A percentile compares a stretch with the other conserved stretches of the same genome.
Conservation (phyloP, 2,113 vertebrate genomes). For the Neoarius graeffei region DNA sequence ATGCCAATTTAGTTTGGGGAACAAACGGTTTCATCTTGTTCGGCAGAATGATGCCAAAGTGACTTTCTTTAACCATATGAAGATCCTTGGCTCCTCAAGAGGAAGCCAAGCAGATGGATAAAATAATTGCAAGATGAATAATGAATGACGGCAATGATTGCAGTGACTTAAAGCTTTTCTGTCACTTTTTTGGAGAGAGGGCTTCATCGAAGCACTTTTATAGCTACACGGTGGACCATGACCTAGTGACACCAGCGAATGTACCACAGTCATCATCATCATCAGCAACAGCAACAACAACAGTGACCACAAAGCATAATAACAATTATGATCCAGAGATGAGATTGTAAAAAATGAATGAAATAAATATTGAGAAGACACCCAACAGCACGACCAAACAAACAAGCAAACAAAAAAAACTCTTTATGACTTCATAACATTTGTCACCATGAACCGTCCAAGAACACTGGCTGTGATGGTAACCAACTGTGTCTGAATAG, state of each 20-base stretch:
- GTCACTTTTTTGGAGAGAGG: neutral
- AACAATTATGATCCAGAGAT: neutral
- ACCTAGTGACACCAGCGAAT: neutral
- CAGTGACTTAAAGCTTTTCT: slow-evolving; percentile 4
- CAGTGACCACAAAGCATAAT: neutral
- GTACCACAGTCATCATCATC: neutral
- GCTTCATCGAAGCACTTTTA: neutral
- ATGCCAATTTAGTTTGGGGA: slow-evolving; percentile 13
- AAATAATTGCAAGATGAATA: slow-evolving; percentile 44
- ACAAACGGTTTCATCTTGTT: slow-evolving; percentile 35
- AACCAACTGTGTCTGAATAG: neutral
- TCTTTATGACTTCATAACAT: neutral
- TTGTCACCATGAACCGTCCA: too few species aligned
- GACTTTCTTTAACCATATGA: slow-evolving; percentile 30
- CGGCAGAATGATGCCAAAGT: slow-evolving; percentile 8
- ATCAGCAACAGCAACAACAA: neutral
- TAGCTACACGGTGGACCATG: neutral
- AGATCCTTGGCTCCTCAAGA: slow-evolving; percentile 13
- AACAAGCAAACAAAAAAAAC: neutral
- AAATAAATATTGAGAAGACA: neutral
- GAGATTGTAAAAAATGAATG: neutral
- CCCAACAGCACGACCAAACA: neutral
- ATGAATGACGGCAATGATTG: slow-evolving; percentile 30
- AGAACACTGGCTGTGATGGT: neutral
- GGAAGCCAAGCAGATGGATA: slow-evolving; percentile 40